These are phyloP conservation scores for Marcusenius ussheri DNA, from an alignment of 2,113 vertebrate species.

Conservation along the genomic window DNA sequence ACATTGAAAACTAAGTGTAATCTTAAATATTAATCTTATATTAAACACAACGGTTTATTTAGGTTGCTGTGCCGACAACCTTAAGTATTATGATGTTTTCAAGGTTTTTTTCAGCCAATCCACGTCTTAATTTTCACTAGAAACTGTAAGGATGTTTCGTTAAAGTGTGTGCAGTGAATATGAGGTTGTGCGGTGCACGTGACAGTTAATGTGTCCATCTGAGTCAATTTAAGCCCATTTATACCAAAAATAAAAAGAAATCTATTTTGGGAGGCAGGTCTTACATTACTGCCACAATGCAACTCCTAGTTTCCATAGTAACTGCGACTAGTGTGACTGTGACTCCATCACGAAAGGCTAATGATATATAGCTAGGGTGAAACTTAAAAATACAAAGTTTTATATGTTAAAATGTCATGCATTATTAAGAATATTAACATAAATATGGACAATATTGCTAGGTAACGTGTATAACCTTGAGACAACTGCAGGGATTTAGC, in stretches of 20 bases:
- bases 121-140: not conserved
- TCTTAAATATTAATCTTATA: not conserved
- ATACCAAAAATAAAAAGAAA: conserved; percentile 32
- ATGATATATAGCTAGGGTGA: not conserved
- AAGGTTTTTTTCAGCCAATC: not conserved
- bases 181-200: not conserved
- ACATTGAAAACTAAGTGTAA: not conserved
- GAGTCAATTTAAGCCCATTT: conserved; percentile 25
- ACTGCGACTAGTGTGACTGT: conserved; percentile 39
- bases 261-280: conserved; percentile 48
- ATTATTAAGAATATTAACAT: not conserved
- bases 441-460: not conserved
- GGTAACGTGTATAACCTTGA: not conserved
- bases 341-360: conserved; percentile 32
- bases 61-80: not conserved
- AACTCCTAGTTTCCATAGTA: conserved; percentile 56
- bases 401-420: not conserved
- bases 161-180: not conserved
- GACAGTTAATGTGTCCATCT: conserved; percentile 22
- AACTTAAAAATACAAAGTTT: conserved; percentile 15
- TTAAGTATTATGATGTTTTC: not conserved
- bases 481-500: not conserved
- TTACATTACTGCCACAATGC: conserved; percentile 42
- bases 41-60: not conserved
- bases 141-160: not conserved